Percentiles rank a stretch among this genome's conserved stretches.
Evolutionary conservation across 2,113 vertebrate genomes (phyloP).

Genomic region (Odocoileus virginianus): DNA sequence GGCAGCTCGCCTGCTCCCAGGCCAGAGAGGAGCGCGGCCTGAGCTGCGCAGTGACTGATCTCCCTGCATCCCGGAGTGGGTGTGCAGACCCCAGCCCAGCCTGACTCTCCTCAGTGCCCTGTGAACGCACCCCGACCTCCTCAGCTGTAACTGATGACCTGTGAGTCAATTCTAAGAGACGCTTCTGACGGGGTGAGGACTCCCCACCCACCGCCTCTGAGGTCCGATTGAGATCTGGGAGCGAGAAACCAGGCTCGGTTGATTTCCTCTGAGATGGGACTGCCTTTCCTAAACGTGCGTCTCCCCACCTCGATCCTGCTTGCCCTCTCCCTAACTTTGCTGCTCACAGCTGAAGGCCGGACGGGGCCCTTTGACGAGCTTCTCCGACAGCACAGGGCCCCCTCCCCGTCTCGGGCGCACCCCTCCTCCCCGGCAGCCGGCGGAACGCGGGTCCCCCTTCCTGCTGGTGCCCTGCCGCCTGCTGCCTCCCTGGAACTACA

Average conservation of each 20-base stretch:
- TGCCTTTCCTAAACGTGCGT: neutral
- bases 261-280: neutral
- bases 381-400: neutral
- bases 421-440: neutral
- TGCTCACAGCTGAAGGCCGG: neutral
- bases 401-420: neutral
- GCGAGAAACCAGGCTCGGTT: fast-evolving
- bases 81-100: neutral
- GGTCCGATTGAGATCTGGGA: neutral
- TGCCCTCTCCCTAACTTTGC: neutral
- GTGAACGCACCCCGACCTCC: neutral
- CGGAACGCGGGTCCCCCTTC: neutral
- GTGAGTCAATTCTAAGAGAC: neutral
- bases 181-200: neutral
- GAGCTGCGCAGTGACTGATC: neutral
- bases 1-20: neutral
- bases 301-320: neutral
- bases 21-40: neutral
- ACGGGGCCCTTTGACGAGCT: neutral
- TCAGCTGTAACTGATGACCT: neutral
- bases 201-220: neutral
- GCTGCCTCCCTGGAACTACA: slow-evolving; percentile 12
- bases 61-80: neutral
- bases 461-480: neutral
- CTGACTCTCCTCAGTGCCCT: fast-evolving